phyloP scores from a whole-genome alignment of 2,113 vertebrate species.

The Ariopsis seemanni region DNA sequence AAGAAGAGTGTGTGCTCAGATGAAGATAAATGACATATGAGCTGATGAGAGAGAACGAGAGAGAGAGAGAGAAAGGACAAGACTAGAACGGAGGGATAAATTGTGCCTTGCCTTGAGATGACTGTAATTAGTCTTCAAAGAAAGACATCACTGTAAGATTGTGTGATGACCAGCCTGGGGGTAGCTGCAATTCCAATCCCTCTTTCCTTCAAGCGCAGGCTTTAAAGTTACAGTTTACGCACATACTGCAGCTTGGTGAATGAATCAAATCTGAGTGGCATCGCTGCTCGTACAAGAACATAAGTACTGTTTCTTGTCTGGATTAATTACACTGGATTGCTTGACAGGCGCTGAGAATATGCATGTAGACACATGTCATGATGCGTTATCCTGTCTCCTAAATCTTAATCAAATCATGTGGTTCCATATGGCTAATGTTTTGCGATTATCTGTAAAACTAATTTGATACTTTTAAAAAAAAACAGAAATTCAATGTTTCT shows the following conservation, averaged over 20 bases:
- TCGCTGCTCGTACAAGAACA: conserved; percentile 15
- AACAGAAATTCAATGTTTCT: too few relatives aligned
- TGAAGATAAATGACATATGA: conserved; percentile 51
- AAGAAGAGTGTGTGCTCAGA: conserved; percentile 32
- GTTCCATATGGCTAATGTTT: neutral
- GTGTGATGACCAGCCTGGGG: conserved; percentile 5
- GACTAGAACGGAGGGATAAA: conserved; percentile 48
- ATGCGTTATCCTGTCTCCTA: conserved; percentile 14
- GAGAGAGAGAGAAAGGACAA: conserved; percentile 42
- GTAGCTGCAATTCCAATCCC: neutral
- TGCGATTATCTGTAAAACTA: neutral
- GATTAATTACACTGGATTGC: conserved; percentile 3
- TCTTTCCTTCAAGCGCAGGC: conserved; percentile 13
- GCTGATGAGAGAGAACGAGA: conserved; percentile 42
- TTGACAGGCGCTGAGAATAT: conserved; percentile 9
- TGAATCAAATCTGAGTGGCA: conserved; percentile 33
- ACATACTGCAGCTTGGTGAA: neutral
- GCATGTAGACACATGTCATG: conserved; percentile 19
- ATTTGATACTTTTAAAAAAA: neutral
- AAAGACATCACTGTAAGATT: conserved; percentile 7
- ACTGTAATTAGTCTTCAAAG: conserved; percentile 47
- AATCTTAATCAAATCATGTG: conserved; percentile 6
- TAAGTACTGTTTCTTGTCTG: conserved; percentile 40
- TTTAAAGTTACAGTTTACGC: conserved; percentile 42
- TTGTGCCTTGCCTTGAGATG: conserved; percentile 27